phyloP scores from a whole-genome alignment of 2,888 invertebrate genomes.

The Meiosimyza decipiens region DNA sequence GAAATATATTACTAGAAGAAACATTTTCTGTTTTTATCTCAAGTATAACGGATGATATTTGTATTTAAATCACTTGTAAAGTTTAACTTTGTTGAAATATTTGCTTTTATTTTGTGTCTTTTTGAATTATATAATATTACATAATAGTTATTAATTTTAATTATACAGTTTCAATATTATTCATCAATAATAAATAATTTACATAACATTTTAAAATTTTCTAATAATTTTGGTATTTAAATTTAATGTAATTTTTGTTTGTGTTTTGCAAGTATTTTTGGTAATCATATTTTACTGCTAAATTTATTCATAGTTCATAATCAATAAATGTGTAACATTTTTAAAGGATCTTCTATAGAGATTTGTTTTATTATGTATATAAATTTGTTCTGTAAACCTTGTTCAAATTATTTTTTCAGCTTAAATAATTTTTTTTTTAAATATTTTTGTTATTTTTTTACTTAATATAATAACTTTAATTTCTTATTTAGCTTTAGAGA shows the following conservation, averaged over 20 bases:
- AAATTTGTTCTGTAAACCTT: conserved; percentile 27
- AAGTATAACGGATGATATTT: conserved; percentile 61
- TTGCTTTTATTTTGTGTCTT: conserved; percentile 54
- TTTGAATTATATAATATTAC: conserved; percentile 50
- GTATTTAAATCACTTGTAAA: conserved; percentile 62
- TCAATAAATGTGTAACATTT: conserved; percentile 33
- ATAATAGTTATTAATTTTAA: conserved; percentile 43
- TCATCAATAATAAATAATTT: conserved; percentile 54
- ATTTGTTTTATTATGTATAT: conserved; percentile 21
- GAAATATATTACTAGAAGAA: conserved; percentile 35
- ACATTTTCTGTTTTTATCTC: conserved; percentile 39
- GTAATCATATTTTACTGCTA: conserved; percentile 10
- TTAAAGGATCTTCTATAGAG: conserved; percentile 17
- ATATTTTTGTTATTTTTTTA: conserved; percentile 1
- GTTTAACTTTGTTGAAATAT: conserved; percentile 61
- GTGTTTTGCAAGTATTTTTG: conserved; percentile 26
- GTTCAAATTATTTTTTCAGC: conserved; percentile 21
- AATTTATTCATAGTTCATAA: conserved; percentile 8
- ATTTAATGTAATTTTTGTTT: conserved; percentile 43
- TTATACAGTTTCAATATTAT: conserved; percentile 44
- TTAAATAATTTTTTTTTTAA: conserved; percentile 19
- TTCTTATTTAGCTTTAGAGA: conserved; percentile 40
- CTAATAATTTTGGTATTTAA: conserved; percentile 44
- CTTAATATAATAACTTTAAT: conserved; percentile 11
- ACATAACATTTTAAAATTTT: conserved; percentile 56